Base-by-base conservation (phyloP, 2,888 invertebrate species). In the Parasteatoda lunata region DNA sequence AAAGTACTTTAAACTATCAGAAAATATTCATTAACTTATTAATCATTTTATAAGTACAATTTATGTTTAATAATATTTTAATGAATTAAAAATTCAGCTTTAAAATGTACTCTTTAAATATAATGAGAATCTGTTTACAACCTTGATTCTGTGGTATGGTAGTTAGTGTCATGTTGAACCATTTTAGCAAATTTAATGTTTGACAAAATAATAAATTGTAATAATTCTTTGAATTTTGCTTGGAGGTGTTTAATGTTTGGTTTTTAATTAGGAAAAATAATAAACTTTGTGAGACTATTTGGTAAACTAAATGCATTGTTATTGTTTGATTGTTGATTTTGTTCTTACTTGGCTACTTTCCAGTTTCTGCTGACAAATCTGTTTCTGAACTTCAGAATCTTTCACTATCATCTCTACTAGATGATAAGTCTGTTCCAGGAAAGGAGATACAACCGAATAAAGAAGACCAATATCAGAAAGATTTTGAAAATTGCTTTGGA, bases 401-500 rank as follows among this genome's bases (percentile, higher is more conserved):
- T 7, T 15, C 47, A 9, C 9, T 51, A 6, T 30, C 30, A 15
- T n/a, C 51, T 13, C 71, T 71, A 3, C 9, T 70, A 15, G 65
- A 83, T n/a, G 82, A 70, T 30, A 51, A 71, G 65, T 45, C 75
- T 47, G 13, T 75, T 6, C 65, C 15, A 73, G 84, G 78, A 49
- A 79, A 84, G 15, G 70, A 75, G 47, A 64, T 79, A 9, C 69
- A 75, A 15, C 30, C 64, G 15, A 11, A 49, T n/a, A 59, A 51
- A 69, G 69, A 59, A 66, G n/a, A 69, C 8, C 72, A 77, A 72
- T 66, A 64, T 7, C 65, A 80, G 9, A 85, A 85, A 59, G 79
- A 85, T 70, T 75, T 85, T 47, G 70, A 85, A 9, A 79, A 79
- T 51, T 85, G 80, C 30, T 80, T 85, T 76, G 85, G 66, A 6